Evolutionary conservation across 2,113 vertebrate species (phyloP).

Genomic region (Marmota monax): DNA sequence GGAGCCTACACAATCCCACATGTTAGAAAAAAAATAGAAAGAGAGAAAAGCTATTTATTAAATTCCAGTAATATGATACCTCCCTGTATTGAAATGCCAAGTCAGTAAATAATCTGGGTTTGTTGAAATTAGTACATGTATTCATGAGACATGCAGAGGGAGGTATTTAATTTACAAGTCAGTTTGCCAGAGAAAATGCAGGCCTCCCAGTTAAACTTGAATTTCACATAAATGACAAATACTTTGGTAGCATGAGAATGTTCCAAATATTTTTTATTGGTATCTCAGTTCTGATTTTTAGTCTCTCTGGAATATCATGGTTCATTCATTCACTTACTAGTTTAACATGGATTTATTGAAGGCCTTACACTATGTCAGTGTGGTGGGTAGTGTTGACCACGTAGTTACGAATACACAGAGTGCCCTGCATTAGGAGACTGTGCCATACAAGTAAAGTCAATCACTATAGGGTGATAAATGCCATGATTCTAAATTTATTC

Average conservation of each 20-base stretch:
- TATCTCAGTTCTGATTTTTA: background rate
- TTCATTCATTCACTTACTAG: background rate
- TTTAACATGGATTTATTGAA: background rate
- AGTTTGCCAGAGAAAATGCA: background rate
- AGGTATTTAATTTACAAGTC: conserved; percentile 33
- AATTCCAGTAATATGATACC: conserved; percentile 71
- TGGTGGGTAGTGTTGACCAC: background rate
- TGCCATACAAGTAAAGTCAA: background rate
- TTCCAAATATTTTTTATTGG: background rate
- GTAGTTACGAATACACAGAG: background rate
- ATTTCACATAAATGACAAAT: conserved; percentile 21
- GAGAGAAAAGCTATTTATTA: conserved; percentile 70
- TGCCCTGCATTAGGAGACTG: background rate
- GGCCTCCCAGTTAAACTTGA: background rate
- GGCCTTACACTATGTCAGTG: background rate
- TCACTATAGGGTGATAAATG: background rate
- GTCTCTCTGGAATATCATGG: background rate
- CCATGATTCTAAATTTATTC: background rate
- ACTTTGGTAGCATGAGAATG: background rate
- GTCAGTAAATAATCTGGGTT: conserved; percentile 69
- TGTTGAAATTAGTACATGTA: conserved; percentile 71
- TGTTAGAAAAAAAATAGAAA: conserved; percentile 56
- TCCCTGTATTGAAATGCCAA: conserved; percentile 71
- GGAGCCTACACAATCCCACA: accelerated
- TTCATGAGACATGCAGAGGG: background rate